Evolutionary conservation across 2,797 vertebrate genomes (phyloP).

Genomic region (Carapus acus): DNA sequence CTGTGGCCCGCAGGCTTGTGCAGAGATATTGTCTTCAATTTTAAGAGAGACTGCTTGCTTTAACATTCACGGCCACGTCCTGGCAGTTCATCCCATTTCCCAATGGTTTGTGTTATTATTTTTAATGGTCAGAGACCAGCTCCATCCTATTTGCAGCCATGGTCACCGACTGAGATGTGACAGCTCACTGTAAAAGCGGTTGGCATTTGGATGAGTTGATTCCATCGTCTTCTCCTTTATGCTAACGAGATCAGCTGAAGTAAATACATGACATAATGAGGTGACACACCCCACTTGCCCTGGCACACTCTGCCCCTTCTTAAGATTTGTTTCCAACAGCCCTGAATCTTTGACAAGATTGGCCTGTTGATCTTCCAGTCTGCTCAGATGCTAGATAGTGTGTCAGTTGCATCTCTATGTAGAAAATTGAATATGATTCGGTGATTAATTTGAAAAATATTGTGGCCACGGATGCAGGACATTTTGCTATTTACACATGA

Average conservation of each 20-base stretch:
- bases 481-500: neutral
- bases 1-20: slow-evolving; percentile 58
- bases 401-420: no score
- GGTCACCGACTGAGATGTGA: slow-evolving; percentile 23
- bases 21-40: slow-evolving; percentile 50
- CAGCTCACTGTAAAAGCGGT: slow-evolving; percentile 42
- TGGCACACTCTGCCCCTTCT: neutral
- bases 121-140: slow-evolving; percentile 43
- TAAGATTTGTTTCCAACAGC: slow-evolving; percentile 30
- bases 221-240: slow-evolving; percentile 48
- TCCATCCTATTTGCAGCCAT: slow-evolving; percentile 39
- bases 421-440: slow-evolving; percentile 22
- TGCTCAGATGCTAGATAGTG: slow-evolving; percentile 26
- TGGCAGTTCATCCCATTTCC: slow-evolving; percentile 31
- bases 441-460: slow-evolving; percentile 16
- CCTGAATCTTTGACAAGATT: slow-evolving; percentile 18
- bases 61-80: slow-evolving; percentile 38
- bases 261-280: slow-evolving; percentile 41
- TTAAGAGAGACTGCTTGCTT: slow-evolving; percentile 49
- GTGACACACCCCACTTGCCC: slow-evolving; percentile 23
- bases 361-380: slow-evolving; percentile 5
- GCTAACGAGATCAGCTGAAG: slow-evolving; percentile 56
- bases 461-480: slow-evolving; percentile 2
- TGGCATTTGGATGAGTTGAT: slow-evolving; percentile 56
- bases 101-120: slow-evolving; percentile 39